Base-by-base conservation (phyloP, 30 jellyfish, hydroid and myxozoan species). In the Aurelia coerulea region DNA sequence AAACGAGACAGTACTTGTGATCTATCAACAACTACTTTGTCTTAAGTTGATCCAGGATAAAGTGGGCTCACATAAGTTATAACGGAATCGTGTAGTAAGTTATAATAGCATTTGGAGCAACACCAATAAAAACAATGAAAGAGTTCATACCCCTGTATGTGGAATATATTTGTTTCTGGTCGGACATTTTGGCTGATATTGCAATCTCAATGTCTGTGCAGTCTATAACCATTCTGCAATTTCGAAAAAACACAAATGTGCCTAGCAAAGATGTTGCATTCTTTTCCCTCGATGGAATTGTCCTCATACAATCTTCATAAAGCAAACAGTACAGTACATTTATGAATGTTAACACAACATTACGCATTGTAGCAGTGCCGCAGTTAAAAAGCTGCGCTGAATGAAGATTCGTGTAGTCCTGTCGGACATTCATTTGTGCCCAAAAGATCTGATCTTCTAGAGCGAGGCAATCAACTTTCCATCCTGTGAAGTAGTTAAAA, bases 101-200 rank as follows among this genome's bases (percentile, higher is more conserved):
- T 39, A 39, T 39, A 39, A 39, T 9, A 29, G 71, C 82, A 81
- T 81, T 81, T 62, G 84, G 83, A 11, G 90, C 90, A 32, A 81
- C 84, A 65, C 84, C 90, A 39, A 39, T 39, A 3, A 39, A 2
- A 39, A 39, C 51, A 6, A 3, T 39, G 51, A 39, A 39, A 0
- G 51, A 39, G 51, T 39, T 39, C 51, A 39, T 39, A 3, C 51
- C 51, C 51, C 51, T 39, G 51, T 39, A 39, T 6, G 51, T 39
- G 51, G 51, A 39, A 9, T 39, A 39, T 39, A 9, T 39, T 9
- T 39, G 51, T 39, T 39, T 39, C 51, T 39, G 51, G 6, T 39
- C 51, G 4, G 51, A 39, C 51, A 39, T 39, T 39, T 39, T 39
- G 51, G 51, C 51, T 1, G 51, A 9, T 39, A 9, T 3, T 39